These are phyloP conservation scores for Xiphorhynchus elegans DNA, from an alignment of 2,113 vertebrate genomes.

Conservation along the genomic window DNA sequence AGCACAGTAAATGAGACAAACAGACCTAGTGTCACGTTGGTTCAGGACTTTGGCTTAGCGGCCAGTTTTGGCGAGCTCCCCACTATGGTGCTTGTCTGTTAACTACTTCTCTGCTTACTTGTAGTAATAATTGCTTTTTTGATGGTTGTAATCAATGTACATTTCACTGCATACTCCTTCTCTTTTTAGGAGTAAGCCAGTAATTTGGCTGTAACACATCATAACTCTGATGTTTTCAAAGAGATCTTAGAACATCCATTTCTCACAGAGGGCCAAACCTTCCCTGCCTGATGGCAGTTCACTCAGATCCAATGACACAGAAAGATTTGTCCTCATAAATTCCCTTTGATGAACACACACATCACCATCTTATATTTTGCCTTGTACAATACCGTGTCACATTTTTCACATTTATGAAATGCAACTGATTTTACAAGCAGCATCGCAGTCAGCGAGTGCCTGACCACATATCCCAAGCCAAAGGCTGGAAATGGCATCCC, in stretches of 20 bases:
- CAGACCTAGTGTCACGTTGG: background rate
- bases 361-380: background rate
- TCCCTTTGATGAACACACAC: background rate
- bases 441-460: background rate
- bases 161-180: constrained; percentile 9
- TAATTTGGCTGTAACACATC: constrained; percentile 6
- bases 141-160: background rate
- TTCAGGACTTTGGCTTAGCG: background rate
- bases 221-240: background rate
- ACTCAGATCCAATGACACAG: background rate
- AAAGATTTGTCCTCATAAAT: background rate
- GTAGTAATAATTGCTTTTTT: background rate
- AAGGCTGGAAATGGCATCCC: background rate
- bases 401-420: background rate
- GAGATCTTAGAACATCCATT: background rate
- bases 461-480: background rate
- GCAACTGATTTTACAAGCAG: background rate
- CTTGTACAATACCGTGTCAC: background rate
- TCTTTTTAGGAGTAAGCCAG: background rate
- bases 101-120: constrained; percentile 12
- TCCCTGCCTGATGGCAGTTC: background rate
- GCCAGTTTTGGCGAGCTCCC: background rate
- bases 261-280: background rate
- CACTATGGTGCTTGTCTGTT: background rate
- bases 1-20: background rate